A percentile compares a stretch with the other conserved stretches of the same genome.
Evolutionary conservation across 2,888 invertebrate genomes (phyloP).

Genomic region (Plutella xylostella): DNA sequence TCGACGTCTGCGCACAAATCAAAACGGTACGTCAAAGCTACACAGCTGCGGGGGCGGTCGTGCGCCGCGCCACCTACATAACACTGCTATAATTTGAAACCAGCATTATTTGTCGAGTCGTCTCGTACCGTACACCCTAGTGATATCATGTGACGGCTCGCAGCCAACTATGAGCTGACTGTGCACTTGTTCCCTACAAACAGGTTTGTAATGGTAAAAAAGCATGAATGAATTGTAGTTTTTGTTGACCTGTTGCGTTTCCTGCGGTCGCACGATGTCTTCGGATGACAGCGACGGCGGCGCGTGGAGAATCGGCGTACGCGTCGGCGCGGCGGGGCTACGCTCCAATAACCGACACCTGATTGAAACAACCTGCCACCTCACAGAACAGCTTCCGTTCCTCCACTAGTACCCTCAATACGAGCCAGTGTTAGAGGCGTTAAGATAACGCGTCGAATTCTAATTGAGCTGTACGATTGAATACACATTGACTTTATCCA

Average conservation of each 20-base stretch:
- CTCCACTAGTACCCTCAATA: no score
- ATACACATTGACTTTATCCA: no score
- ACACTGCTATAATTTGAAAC: neutral
- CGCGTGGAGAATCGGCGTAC: constrained; percentile 64
- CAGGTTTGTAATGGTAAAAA: constrained; percentile 28
- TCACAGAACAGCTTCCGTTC: no score
- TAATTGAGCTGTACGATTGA: no score
- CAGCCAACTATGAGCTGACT: neutral
- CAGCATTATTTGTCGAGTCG: neutral
- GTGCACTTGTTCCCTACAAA: neutral
- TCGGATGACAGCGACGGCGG: constrained; percentile 28
- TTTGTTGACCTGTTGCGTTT: constrained; percentile 66
- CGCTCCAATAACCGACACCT: constrained; percentile 30
- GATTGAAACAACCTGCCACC: constrained; percentile 36
- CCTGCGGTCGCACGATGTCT: constrained; percentile 42
- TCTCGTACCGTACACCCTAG: neutral
- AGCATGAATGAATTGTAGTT: constrained; percentile 61
- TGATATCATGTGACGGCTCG: neutral
- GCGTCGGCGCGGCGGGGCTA: constrained; percentile 48
- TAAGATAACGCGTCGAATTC: no score
- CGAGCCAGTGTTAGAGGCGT: no score
- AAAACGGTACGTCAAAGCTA: constrained; percentile 55
- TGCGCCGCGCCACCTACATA: constrained; percentile 23
- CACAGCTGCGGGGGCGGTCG: constrained; percentile 55
- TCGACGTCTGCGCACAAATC: constrained; percentile 56